Evolutionary conservation across 2,797 vertebrate species (phyloP).

Genomic region (Mormyrops boulengeri): DNA sequence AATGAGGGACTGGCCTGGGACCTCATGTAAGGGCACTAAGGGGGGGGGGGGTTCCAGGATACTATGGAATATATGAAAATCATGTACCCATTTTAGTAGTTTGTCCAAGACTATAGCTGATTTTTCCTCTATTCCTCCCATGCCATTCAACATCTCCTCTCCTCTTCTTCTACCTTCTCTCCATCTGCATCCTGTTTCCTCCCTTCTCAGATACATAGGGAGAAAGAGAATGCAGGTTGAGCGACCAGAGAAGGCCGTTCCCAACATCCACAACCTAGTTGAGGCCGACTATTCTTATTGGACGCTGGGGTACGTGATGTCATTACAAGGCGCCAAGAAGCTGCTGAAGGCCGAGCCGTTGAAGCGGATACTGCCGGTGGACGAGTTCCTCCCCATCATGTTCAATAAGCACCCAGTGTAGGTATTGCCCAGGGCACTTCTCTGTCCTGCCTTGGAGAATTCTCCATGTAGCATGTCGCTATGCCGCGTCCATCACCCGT

Average conservation of each 20-base stretch:
- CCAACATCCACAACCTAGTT: slow-evolving; percentile 78
- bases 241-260: slow-evolving; percentile 75
- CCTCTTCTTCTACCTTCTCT: background rate
- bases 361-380: slow-evolving; percentile 76
- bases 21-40: slow-evolving; percentile 68
- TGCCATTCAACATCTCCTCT: background rate
- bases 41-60: background rate
- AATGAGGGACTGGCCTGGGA: slow-evolving; percentile 75
- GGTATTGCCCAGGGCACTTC: slow-evolving; percentile 38
- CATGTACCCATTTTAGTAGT: background rate
- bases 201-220: slow-evolving; percentile 72
- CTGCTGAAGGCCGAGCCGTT: slow-evolving; percentile 75
- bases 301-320: slow-evolving; percentile 83
- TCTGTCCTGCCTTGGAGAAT: background rate
- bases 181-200: background rate
- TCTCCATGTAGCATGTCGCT: background rate
- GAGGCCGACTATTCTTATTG: slow-evolving; percentile 89
- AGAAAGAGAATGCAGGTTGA: slow-evolving; percentile 91
- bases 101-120: background rate
- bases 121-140: background rate
- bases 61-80: background rate
- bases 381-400: slow-evolving; percentile 89
- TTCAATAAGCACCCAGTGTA: slow-evolving; percentile 87
- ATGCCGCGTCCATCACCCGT: background rate
- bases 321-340: slow-evolving; percentile 77